phyloP scores from a whole-genome alignment of 2,888 invertebrate species.

The Sicus ferrugineus region DNA sequence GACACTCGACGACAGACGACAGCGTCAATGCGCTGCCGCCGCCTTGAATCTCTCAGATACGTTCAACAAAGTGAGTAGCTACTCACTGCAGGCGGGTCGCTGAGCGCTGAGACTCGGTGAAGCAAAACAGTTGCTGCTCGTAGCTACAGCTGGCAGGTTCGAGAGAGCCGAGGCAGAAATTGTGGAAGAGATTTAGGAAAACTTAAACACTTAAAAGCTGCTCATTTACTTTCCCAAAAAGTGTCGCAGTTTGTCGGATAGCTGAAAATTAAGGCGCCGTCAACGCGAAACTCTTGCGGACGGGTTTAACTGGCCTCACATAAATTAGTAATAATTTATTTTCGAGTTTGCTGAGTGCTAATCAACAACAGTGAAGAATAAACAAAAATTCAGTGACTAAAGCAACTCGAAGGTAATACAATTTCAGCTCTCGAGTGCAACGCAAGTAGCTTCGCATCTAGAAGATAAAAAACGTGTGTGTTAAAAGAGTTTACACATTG shows the following conservation, averaged over 20 bases:
- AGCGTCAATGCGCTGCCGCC: too few relatives aligned
- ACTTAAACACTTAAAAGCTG: neutral
- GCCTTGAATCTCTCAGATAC: too few relatives aligned
- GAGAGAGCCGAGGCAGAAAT: constrained; percentile 7
- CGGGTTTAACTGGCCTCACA: neutral
- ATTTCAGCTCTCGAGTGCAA: neutral
- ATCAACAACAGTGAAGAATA: neutral
- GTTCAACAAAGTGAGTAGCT: too few relatives aligned
- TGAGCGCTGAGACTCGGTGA: constrained; percentile 23
- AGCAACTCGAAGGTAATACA: neutral
- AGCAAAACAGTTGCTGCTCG: constrained; percentile 44
- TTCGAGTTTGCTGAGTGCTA: constrained; percentile 4
- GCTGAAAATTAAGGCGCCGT: neutral
- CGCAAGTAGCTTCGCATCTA: neutral
- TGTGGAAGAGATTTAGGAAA: neutral
- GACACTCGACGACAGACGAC: neutral
- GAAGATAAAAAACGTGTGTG: neutral
- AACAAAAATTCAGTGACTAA: neutral
- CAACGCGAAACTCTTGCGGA: neutral
- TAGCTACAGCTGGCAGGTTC: constrained; percentile 53
- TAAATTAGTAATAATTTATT: neutral
- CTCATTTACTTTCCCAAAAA: too few relatives aligned
- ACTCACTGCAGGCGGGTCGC: neutral
- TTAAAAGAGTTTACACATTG: neutral
- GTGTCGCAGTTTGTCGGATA: neutral